Conservation (phyloP, 2,888 invertebrate species). For the Fragum whitleyi region DNA sequence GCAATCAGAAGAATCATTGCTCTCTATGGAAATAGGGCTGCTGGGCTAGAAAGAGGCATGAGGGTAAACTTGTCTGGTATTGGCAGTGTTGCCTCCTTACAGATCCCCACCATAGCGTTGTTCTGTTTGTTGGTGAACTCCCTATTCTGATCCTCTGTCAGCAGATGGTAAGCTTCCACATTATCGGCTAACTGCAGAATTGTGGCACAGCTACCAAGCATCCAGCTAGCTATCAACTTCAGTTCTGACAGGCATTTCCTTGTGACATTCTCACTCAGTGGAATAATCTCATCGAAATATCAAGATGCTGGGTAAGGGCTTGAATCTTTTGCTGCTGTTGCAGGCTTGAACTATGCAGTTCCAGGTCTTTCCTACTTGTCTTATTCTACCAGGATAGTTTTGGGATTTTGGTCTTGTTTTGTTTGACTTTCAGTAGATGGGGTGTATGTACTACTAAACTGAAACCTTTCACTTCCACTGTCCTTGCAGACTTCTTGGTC, state of each 20-base stretch:
- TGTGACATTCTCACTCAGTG: not conserved
- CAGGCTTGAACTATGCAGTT: not conserved
- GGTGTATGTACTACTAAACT: not conserved
- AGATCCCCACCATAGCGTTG: not conserved
- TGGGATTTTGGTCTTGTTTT: not conserved
- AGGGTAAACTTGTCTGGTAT: not conserved
- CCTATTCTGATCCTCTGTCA: slow-evolving; percentile 2
- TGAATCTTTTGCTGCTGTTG: slow-evolving; percentile 7
- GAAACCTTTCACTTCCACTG: not conserved
- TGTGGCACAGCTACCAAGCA: not conserved
- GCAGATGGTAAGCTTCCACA: not conserved
- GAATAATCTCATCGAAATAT: not conserved
- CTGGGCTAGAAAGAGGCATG: not conserved
- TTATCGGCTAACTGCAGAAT: not conserved
- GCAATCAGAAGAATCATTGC: slow-evolving; percentile 3
- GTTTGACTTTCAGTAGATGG: not conserved
- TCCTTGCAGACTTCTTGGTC: not conserved
- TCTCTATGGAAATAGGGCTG: slow-evolving; percentile 6
- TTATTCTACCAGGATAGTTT: not conserved
- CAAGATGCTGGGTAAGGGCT: not conserved
- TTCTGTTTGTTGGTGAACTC: not conserved
- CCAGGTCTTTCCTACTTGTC: not conserved
- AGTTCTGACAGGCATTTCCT: slow-evolving; percentile 12
- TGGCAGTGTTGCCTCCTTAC: not conserved
- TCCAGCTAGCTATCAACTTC: not conserved